Percentiles rank a stretch among this genome's conserved stretches.
These are phyloP conservation scores for Petromus typicus DNA, from an alignment of 2,113 vertebrate genomes.

Conservation along the genomic window DNA sequence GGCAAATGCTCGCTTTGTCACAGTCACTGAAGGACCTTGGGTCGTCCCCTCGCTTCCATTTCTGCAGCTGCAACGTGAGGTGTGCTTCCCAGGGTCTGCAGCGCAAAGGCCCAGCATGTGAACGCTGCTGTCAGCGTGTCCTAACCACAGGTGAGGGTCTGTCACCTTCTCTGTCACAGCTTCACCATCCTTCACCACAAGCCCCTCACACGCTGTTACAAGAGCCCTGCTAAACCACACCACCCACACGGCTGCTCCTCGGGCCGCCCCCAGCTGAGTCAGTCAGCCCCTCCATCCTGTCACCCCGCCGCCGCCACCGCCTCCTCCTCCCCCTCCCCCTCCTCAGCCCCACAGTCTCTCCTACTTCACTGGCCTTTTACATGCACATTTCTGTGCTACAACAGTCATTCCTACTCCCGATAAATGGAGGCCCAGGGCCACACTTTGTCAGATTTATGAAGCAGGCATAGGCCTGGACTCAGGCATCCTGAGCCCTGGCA, in stretches of 20 bases:
- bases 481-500: neutral
- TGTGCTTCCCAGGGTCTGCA: neutral
- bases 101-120: accelerated
- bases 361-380: neutral
- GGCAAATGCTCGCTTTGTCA: neutral
- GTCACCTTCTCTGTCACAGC: neutral
- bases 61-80: neutral
- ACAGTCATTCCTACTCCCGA: neutral
- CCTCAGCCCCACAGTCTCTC: neutral
- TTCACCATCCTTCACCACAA: neutral
- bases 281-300: constrained; percentile 35
- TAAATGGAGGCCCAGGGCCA: neutral
- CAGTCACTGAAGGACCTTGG: neutral
- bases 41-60: neutral
- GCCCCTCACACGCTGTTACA: neutral
- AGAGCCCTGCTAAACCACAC: neutral
- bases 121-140: neutral
- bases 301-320: neutral
- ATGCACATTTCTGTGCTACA: neutral
- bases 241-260: constrained; percentile 2
- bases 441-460: neutral
- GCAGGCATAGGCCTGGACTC: neutral
- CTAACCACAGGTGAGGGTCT: neutral
- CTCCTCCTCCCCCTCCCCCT: neutral
- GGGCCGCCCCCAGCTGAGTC: constrained; percentile 39